phyloP scores from a whole-genome alignment of 1,140 invertebrate genomes.

The Plectus sambesii region DNA sequence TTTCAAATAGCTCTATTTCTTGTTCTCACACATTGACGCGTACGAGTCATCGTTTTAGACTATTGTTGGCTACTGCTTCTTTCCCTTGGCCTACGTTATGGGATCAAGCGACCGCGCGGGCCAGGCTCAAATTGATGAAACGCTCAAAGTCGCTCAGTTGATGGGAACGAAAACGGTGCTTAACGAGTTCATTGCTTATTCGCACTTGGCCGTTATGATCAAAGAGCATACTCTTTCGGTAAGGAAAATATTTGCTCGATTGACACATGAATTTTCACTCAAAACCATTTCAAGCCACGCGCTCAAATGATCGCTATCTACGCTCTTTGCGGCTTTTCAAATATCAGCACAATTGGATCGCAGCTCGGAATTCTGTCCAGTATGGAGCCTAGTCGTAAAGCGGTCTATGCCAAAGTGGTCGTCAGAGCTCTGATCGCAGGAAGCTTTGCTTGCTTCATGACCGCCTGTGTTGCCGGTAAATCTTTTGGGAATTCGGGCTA shows the following conservation, averaged over 20 bases:
- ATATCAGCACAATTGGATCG: constrained; percentile 73
- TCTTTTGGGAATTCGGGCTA: no score
- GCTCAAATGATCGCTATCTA: constrained; percentile 72
- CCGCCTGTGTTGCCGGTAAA: constrained; percentile 74
- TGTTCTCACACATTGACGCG: no score
- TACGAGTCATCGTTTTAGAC: constrained; percentile 51
- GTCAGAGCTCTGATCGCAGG: constrained; percentile 71
- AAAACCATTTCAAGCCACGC: constrained; percentile 52
- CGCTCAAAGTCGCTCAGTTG: constrained; percentile 58
- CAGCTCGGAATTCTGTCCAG: constrained; percentile 64
- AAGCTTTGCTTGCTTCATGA: constrained; percentile 71
- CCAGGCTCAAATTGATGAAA: constrained; percentile 28
- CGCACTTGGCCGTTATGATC: constrained; percentile 59
- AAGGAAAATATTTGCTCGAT: constrained; percentile 31
- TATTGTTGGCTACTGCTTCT: constrained; percentile 70
- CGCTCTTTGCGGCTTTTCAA: constrained; percentile 83
- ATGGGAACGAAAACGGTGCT: constrained; percentile 76
- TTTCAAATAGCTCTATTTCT: no score
- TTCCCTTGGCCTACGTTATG: constrained; percentile 66
- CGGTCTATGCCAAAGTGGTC: constrained; percentile 58
- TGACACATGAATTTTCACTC: constrained; percentile 7
- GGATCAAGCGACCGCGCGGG: constrained; percentile 56
- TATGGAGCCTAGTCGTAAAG: constrained; percentile 62
- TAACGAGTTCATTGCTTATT: constrained; percentile 81
- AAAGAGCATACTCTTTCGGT: constrained; percentile 53